phyloP scores from a whole-genome alignment of 2,888 invertebrate species.

The Melinopterus prodromus region DNA sequence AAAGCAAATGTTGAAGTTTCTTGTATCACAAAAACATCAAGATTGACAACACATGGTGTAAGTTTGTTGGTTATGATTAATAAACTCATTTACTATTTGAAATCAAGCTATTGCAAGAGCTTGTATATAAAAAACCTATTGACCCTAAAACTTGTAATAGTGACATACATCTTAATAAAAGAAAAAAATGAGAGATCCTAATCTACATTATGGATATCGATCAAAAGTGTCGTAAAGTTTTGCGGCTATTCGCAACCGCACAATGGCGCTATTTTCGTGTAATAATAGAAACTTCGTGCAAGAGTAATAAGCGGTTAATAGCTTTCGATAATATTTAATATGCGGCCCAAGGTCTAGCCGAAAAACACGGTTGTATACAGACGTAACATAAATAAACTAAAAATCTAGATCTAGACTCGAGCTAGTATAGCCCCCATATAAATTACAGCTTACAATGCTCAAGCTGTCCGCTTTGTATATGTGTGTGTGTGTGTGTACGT shows the following conservation, averaged over 20 bases:
- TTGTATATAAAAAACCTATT: too few species aligned
- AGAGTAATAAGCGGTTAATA: neutral
- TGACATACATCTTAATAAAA: neutral
- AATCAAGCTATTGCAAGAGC: too few species aligned
- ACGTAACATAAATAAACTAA: neutral
- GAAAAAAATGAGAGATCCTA: neutral
- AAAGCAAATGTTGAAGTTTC: too few species aligned
- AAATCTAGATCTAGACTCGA: neutral
- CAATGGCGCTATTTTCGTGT: neutral
- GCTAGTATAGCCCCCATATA: neutral
- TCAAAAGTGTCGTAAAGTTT: neutral
- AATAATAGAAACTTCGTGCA: neutral
- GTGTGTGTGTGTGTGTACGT: neutral
- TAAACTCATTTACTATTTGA: too few species aligned
- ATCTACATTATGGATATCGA: neutral
- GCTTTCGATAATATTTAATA: constrained; percentile 4
- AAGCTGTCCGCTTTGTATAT: neutral
- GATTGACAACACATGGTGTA: too few species aligned
- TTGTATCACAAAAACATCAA: too few species aligned
- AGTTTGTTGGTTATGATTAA: too few species aligned
- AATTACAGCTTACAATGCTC: neutral
- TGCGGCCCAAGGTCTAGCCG: neutral
- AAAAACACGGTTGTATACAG: neutral
- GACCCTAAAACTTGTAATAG: neutral
- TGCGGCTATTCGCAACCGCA: neutral